Percentiles rank a stretch among this genome's conserved stretches.
phyloP scores from a whole-genome alignment of 2,113 vertebrate genomes.

The Mastomys coucha region DNA sequence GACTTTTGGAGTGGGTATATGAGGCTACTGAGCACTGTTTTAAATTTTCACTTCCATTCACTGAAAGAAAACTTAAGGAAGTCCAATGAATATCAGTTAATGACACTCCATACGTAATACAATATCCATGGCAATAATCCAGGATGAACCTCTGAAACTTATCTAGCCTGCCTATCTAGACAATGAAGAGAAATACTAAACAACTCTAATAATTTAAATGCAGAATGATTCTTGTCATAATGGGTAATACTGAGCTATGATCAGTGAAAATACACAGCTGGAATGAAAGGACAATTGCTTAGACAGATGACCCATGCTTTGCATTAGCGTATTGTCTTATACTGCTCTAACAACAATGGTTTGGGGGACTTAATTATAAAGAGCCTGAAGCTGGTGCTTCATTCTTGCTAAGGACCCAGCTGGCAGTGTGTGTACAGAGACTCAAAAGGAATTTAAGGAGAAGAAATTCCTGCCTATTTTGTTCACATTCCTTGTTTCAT shows the following conservation, averaged over 20 bases:
- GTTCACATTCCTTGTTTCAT: constrained; percentile 43
- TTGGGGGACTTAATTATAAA: constrained; percentile 19
- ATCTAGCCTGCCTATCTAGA: background rate
- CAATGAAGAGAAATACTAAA: background rate
- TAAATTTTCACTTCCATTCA: background rate
- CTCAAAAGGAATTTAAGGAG: background rate
- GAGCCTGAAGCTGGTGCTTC: constrained; percentile 24
- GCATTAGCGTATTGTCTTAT: constrained; percentile 1
- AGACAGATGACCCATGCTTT: background rate
- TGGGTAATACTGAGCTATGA: background rate
- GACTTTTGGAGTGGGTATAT: too few relatives aligned
- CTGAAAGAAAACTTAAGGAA: background rate
- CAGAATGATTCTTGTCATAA: background rate
- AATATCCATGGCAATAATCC: background rate
- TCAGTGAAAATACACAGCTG: background rate
- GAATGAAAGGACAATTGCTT: constrained; percentile 17
- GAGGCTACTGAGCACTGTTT: background rate
- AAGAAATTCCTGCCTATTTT: background rate
- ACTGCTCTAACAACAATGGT: constrained; percentile 11
- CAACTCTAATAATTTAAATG: background rate
- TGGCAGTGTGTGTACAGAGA: constrained; percentile 34
- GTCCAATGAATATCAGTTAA: background rate
- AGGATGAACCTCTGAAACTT: background rate
- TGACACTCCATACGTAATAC: background rate
- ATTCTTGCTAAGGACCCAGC: background rate